Evolutionary conservation across 23 tunicate species (phyloP).

Genomic region (Styela clava): DNA sequence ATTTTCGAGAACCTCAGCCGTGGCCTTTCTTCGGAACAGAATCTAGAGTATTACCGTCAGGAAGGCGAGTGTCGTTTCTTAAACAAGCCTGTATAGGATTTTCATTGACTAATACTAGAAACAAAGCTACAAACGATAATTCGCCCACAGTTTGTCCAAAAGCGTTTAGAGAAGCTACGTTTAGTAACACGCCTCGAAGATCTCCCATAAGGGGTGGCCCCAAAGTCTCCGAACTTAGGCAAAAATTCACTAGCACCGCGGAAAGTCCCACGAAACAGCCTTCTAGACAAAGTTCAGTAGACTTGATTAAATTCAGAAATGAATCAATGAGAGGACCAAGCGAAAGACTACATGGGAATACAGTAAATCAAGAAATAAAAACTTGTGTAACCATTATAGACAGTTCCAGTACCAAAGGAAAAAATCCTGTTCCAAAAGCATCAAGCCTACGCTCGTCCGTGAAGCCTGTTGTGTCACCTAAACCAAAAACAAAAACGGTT

Average conservation of each 20-base stretch:
- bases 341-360: neutral
- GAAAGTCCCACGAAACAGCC: neutral
- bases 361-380: neutral
- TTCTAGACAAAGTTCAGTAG: neutral
- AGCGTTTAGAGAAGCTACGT: constrained; percentile 3
- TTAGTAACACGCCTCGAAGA: neutral
- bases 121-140: neutral
- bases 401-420: constrained; percentile 20
- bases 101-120: neutral
- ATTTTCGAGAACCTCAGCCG: constrained; percentile 7
- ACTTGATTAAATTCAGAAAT: neutral
- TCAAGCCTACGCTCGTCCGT: neutral
- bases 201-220: neutral
- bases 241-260: neutral
- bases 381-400: constrained; percentile 15
- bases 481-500: neutral
- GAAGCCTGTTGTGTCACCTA: neutral
- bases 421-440: constrained; percentile 21
- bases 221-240: constrained; percentile 5
- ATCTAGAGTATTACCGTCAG: constrained; percentile 30
- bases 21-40: constrained; percentile 37
- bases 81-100: constrained; percentile 24
- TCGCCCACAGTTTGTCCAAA: neutral
- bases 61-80: constrained; percentile 30
- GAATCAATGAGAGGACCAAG: constrained; percentile 13